Percentiles rank a stretch among this genome's conserved stretches.
These are phyloP conservation scores for Anhinga anhinga DNA, from an alignment of 2,113 vertebrate species.

Conservation along the genomic window DNA sequence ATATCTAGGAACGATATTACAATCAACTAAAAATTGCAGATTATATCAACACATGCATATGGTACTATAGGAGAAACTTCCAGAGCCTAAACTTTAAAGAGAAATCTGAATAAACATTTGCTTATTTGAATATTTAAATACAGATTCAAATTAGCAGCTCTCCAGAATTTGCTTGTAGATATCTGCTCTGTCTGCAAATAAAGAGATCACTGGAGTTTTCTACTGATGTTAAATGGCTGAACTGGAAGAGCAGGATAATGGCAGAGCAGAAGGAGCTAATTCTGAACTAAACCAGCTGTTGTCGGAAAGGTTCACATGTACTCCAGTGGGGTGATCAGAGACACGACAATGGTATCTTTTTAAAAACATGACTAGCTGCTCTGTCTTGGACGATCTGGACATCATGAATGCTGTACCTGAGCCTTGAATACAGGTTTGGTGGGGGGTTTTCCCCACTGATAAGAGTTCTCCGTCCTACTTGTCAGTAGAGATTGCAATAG, in stretches of 20 bases:
- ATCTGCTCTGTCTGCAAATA: neutral
- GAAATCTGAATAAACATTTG: conserved; percentile 14
- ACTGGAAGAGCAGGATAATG: neutral
- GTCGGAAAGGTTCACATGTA: neutral
- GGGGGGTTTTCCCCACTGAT: neutral
- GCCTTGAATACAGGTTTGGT: neutral
- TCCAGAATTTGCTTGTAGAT: neutral
- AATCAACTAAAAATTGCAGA: neutral
- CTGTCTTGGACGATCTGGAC: neutral
- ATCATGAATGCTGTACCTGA: neutral
- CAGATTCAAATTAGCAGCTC: neutral
- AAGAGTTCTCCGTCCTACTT: neutral
- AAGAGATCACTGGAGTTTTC: neutral
- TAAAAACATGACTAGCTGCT: neutral
- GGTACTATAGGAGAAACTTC: neutral
- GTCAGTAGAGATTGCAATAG: neutral
- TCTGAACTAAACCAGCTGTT: neutral
- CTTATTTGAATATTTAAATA: conserved; percentile 1
- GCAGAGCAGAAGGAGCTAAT: neutral
- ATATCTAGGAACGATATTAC: neutral
- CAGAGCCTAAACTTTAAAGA: neutral
- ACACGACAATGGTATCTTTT: neutral
- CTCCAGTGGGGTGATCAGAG: neutral
- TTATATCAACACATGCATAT: neutral
- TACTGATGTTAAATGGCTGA: neutral